phyloP scores from a whole-genome alignment of 2,797 vertebrate genomes.

The Dendrocincla fuliginosa region DNA sequence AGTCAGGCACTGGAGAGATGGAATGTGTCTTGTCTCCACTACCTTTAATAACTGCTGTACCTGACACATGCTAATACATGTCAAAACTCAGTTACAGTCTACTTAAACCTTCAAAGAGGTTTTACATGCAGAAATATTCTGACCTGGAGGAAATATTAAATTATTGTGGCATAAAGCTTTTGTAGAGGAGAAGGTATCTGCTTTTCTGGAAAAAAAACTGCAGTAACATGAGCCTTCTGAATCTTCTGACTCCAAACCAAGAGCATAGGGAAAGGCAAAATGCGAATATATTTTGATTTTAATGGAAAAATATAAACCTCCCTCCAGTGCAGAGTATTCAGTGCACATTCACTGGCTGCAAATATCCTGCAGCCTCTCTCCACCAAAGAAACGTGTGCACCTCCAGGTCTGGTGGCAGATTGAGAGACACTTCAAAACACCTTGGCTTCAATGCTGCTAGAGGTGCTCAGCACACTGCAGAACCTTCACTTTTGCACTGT shows the following conservation, averaged over 20 bases:
- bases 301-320: not conserved
- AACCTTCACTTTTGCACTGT: not conserved
- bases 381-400: not conserved
- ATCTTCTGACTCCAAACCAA: not conserved
- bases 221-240: not conserved
- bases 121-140: constrained; percentile 52
- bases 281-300: not conserved
- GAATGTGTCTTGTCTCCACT: constrained; percentile 55
- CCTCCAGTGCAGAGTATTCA: not conserved
- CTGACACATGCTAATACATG: constrained; percentile 56
- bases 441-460: not conserved
- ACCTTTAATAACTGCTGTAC: constrained; percentile 6
- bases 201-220: not conserved
- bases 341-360: not conserved
- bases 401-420: not conserved
- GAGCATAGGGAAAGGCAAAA: not conserved
- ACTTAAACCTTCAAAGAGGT: constrained; percentile 62
- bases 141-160: constrained; percentile 68
- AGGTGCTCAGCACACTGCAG: not conserved
- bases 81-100: constrained; percentile 45
- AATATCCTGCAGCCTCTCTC: not conserved
- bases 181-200: constrained; percentile 6
- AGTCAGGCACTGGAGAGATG: constrained; percentile 1
- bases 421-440: not conserved
- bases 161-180: constrained; percentile 46